phyloP scores from a whole-genome alignment of 2,797 vertebrate genomes.

The Adelosebastes latens region DNA sequence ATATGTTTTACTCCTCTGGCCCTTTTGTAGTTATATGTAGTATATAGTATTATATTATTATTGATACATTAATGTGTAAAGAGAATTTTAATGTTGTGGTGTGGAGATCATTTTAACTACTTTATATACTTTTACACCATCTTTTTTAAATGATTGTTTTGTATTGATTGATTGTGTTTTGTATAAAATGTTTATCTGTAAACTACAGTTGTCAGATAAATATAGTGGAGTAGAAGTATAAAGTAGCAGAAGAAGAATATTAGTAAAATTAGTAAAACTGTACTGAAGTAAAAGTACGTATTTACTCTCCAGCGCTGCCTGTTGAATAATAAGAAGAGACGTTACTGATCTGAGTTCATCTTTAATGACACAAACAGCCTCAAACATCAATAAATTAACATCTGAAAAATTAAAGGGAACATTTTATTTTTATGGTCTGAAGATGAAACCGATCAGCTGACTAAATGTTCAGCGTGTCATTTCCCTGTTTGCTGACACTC shows the following conservation, averaged over 20 bases:
- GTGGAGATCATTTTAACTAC: neutral
- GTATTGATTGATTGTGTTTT: too few species aligned
- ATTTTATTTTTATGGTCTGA: neutral
- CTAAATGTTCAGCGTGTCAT: neutral
- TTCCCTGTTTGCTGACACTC: neutral
- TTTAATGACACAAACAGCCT: slow-evolving; percentile 55
- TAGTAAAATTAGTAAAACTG: too few species aligned
- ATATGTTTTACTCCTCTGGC: too few species aligned
- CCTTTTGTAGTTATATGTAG: too few species aligned
- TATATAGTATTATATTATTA: too few species aligned
- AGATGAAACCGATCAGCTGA: neutral
- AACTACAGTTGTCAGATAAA: neutral
- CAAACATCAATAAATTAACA: slow-evolving; percentile 43
- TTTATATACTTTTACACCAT: neutral
- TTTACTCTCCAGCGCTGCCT: neutral
- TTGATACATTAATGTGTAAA: too few species aligned
- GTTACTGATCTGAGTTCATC: slow-evolving; percentile 6
- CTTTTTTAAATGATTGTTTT: too few species aligned
- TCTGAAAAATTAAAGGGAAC: neutral
- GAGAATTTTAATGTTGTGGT: too few species aligned
- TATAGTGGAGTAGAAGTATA: neutral
- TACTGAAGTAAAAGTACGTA: neutral
- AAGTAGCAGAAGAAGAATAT: neutral
- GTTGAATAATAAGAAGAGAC: neutral
- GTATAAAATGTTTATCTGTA: neutral